Base-by-base conservation (phyloP, 2,797 vertebrate species). In the Lepilemur septentrionalis region DNA sequence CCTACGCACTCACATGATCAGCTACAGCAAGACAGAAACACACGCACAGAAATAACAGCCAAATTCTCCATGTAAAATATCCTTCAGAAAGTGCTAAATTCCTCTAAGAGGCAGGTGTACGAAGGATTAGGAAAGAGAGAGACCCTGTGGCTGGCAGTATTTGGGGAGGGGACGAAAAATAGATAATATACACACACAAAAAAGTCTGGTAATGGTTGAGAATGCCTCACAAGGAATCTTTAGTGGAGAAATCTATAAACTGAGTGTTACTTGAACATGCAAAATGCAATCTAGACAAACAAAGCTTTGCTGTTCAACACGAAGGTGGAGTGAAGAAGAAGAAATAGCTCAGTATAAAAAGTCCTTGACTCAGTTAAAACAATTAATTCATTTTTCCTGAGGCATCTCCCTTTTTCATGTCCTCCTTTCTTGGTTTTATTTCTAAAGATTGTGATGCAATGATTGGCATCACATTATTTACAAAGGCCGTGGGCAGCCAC, bases 1-100 rank as follows among this genome's bases (percentile, higher is more conserved):
- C 25, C 32, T 8, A n/a, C 0, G 0, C 2, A 9, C 0, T 12
- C 13, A 8, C 13, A 4, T 4, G 30, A 35, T 35, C 35, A 2
- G n/a, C 13, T 41, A 4, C 0, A 4, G 41, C 57, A 23, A 22
- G 12, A 38, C 20, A 32, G 0, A 69, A 55, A 67, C 57, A 48
- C 2, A 32, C 22, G 55, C 5, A 32, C 13, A 52, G 9, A 43
- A 30, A 61, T 4, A 0, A 76, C 3, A 10, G 17, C n/a, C 67
- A 67, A 11, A 22, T 0, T 14, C 43, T 46, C 6, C 22, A 12
- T 4, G 35, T 7, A 23, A 85, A 72, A 65, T 20, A 23, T 8
- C 28, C 23, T 57, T 25, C 57, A 2, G 1, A 4, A 35, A 67
- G 32, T n/a, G 32, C 32, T 67, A 67, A 4, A 20, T 67, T 67